A percentile compares a stretch with the other conserved stretches of the same genome.
These are phyloP conservation scores for Carpatolechia fugitivella DNA, from an alignment of 2,888 invertebrate genomes.

Conservation along the genomic window DNA sequence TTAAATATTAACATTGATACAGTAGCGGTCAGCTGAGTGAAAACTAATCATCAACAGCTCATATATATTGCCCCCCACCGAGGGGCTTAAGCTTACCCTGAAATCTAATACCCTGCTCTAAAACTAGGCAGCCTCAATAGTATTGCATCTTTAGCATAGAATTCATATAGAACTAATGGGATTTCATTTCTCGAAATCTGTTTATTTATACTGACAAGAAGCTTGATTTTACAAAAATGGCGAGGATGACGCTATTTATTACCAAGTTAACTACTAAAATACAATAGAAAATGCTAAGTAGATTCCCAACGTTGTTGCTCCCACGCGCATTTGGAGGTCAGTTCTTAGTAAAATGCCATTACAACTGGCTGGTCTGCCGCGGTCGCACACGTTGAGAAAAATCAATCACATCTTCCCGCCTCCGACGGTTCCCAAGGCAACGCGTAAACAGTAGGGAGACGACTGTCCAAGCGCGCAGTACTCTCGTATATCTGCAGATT, in stretches of 20 bases:
- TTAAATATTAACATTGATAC: too few species aligned
- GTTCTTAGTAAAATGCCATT: neutral
- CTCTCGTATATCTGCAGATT: slow-evolving; percentile 14
- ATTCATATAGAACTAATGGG: too few species aligned
- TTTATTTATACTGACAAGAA: too few species aligned
- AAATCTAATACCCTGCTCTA: too few species aligned
- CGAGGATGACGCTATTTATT: neutral
- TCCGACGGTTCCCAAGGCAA: slow-evolving; percentile 71
- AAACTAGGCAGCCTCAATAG: too few species aligned
- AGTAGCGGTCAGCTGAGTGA: too few species aligned
- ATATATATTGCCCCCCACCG: too few species aligned
- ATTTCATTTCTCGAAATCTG: too few species aligned
- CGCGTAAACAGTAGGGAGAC: slow-evolving; percentile 73
- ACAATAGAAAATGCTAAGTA: neutral
- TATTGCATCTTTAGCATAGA: too few species aligned
- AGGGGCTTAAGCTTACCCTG: too few species aligned
- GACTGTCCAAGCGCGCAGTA: slow-evolving; percentile 40
- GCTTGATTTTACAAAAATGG: too few species aligned
- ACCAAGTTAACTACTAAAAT: neutral
- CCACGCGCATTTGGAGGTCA: slow-evolving; percentile 33
- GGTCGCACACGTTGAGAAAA: slow-evolving; percentile 48
- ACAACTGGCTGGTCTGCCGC: slow-evolving; percentile 3
- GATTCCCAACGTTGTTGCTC: slow-evolving; percentile 21
- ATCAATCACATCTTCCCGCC: slow-evolving; percentile 73
- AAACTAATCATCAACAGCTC: too few species aligned